phyloP scores from a whole-genome alignment of 2,888 invertebrate species.

The Leptopilina syphax region DNA sequence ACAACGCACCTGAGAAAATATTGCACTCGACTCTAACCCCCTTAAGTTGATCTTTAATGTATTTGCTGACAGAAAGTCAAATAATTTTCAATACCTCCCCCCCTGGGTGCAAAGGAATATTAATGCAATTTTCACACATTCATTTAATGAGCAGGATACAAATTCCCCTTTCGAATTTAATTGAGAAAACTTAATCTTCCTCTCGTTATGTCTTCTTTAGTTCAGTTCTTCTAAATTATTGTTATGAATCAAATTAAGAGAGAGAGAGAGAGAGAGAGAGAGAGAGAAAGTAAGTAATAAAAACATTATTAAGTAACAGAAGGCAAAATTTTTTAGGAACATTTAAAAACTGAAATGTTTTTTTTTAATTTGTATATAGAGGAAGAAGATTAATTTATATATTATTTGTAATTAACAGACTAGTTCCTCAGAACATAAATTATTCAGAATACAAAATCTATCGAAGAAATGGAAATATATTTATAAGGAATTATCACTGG shows the following conservation, averaged over 20 bases:
- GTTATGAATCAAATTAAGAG: no score
- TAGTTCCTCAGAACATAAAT: background rate
- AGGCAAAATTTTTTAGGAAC: no score
- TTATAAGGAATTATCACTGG: background rate
- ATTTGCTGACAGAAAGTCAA: slow-evolving; percentile 30
- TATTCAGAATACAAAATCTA: background rate
- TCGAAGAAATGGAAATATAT: background rate
- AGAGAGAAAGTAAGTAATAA: no score
- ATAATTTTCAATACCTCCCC: slow-evolving; percentile 7
- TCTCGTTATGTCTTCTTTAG: background rate
- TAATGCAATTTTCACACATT: slow-evolving; percentile 23
- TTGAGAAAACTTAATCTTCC: background rate
- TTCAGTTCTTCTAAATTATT: no score
- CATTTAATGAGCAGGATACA: background rate
- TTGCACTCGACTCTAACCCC: slow-evolving; percentile 30
- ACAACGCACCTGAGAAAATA: slow-evolving; percentile 32
- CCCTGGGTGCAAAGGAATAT: background rate
- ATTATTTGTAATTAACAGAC: no score
- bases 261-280: no score
- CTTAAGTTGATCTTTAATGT: slow-evolving; percentile 32
- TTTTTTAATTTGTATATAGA: no score
- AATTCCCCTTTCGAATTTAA: background rate
- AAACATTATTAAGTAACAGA: no score
- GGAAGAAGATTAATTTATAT: no score
- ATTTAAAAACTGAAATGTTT: no score